Evolutionary conservation across 2,888 invertebrate genomes (phyloP).

Genomic region (Orgyia antiqua): DNA sequence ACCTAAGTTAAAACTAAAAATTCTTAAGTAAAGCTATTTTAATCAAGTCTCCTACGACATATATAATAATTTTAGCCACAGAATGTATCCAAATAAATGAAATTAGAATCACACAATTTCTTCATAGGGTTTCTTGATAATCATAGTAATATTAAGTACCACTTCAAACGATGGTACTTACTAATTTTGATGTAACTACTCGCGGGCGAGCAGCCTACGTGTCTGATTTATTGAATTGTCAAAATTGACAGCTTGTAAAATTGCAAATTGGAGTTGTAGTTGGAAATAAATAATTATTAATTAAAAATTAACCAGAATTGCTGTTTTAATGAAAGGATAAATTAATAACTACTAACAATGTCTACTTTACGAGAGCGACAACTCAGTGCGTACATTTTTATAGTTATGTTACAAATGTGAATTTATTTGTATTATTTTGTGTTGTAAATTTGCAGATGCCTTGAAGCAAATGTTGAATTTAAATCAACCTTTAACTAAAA

Average conservation of each 20-base stretch:
- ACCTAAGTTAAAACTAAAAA: too few relatives aligned
- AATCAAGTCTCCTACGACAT: too few relatives aligned
- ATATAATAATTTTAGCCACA: too few relatives aligned
- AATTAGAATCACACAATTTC: too few relatives aligned
- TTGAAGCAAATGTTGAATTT: constrained; percentile 97
- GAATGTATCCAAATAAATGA: too few relatives aligned
- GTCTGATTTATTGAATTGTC: constrained; percentile 25
- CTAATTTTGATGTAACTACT: too few relatives aligned
- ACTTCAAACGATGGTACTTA: too few relatives aligned
- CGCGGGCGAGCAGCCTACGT: too few relatives aligned
- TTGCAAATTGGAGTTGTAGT: constrained; percentile 12
- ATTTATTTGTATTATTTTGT: constrained; percentile 7
- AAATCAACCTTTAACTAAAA: constrained; percentile 88
- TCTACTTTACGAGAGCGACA: constrained; percentile 40
- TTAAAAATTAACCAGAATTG: constrained; percentile 8
- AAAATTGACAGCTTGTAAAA: constrained; percentile 21
- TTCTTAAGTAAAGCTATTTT: too few relatives aligned
- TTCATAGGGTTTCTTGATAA: too few relatives aligned
- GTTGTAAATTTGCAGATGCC: constrained; percentile 82
- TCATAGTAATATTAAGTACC: too few relatives aligned
- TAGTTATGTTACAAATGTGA: constrained; percentile 18
- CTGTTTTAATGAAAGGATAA: constrained; percentile 15
- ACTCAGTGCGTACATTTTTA: constrained; percentile 33
- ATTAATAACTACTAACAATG: constrained; percentile 17
- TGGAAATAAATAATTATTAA: constrained; percentile 6